Evolutionary conservation across 2,888 invertebrate genomes (phyloP), one percentile per base, ranked within the genome.

Genomic region (Pollenia labialis): DNA sequence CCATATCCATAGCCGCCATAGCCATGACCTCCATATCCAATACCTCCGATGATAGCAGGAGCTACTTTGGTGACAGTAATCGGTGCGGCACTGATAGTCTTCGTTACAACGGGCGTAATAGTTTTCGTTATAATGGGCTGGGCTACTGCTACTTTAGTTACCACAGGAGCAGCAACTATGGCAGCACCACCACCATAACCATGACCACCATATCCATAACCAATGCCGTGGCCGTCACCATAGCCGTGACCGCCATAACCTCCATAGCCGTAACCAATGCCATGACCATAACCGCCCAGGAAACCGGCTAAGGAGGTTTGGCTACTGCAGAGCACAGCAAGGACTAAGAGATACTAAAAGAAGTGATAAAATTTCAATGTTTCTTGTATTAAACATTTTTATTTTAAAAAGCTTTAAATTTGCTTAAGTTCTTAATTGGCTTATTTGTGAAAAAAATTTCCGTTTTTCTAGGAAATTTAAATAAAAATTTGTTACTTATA

Each of bases 251-350:
- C 76, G 75, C 69, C 50, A 12, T 75, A 80, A 46, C 81, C 84
- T 40, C 79, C 83, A 42, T 80, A 89, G 16, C 85, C 86, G 42
- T 74, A 76, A 18, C 64, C 81, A 23, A 72, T 48, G 23, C 85
- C 86, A 46, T 75, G 77, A 3, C 88, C 87, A 62, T 81, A 89
- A 48, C 90, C 90, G 40, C 90, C 90, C 16, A 90, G 79, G 71
- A 88, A 89, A 46, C 90, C 90, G 64, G 88, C 90, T 72, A 89
- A 80, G 7, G 88, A 81, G 14, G 81, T 84, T 1, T 90, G 91
- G n/a, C 90, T 89, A 44, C 89, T 66, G 89, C 91, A 90, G 60
- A 90, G 71, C 50, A 92, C 77, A 14, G 90, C 89, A 42, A 91
- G 62, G 40, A 84, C 84, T 23, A 89, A 76, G 18, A 90, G 66